phyloP scores from a whole-genome alignment of 2,888 invertebrate genomes.

The Poecilobothrus nobilitatus region DNA sequence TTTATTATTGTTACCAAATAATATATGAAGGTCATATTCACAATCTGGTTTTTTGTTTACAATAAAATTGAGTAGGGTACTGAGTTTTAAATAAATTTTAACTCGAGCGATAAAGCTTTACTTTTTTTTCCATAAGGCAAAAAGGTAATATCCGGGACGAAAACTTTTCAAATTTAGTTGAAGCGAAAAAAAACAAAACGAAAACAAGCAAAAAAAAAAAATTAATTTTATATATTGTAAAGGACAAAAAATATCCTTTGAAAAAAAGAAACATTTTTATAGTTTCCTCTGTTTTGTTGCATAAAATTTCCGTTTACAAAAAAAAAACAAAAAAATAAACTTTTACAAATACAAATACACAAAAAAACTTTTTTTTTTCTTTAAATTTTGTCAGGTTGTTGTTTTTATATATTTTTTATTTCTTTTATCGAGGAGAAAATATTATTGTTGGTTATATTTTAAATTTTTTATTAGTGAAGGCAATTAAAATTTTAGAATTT shows the following conservation, averaged over 20 bases:
- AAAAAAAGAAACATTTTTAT: background rate
- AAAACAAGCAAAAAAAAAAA: no score
- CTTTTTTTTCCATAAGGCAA: background rate
- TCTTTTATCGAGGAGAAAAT: background rate
- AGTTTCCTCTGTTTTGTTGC: background rate
- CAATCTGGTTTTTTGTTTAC: no score
- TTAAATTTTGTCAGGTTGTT: background rate
- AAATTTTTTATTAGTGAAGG: background rate
- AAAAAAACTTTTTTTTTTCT: background rate
- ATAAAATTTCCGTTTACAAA: background rate
- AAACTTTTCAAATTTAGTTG: background rate
- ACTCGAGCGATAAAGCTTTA: background rate
- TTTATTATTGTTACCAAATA: no score
- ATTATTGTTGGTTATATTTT: background rate
- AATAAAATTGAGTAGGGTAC: no score
- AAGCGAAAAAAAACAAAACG: background rate
- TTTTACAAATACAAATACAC: background rate
- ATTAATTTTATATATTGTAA: background rate
- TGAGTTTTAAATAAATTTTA: background rate
- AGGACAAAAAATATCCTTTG: constrained; percentile 3
- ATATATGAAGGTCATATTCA: no score
- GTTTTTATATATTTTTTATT: background rate
- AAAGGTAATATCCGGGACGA: background rate
- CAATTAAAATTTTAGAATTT: background rate
- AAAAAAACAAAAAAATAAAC: background rate